A percentile compares a stretch with the other conserved stretches of the same genome.
These are phyloP conservation scores for Ageneiosus marmoratus DNA, from an alignment of 2,113 vertebrate species.

Conservation along the genomic window DNA sequence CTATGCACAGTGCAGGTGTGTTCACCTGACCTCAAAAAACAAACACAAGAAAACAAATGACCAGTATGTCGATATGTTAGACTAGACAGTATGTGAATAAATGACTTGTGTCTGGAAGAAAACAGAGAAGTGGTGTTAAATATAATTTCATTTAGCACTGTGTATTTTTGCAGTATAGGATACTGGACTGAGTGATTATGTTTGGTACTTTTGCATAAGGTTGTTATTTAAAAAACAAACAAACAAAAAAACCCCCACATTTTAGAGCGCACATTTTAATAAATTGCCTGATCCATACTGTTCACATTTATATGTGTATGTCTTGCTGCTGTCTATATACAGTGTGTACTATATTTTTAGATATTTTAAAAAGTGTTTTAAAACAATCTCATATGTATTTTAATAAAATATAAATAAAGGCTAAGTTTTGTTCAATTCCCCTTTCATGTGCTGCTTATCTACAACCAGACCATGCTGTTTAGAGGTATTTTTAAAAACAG, in stretches of 20 bases:
- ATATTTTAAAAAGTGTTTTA: not conserved
- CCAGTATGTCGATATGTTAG: not conserved
- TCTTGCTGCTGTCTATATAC: conserved; percentile 4
- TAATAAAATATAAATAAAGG: conserved; percentile 9
- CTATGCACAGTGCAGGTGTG: not conserved
- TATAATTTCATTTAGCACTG: too few relatives aligned
- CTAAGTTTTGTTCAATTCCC: not conserved
- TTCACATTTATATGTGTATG: not conserved
- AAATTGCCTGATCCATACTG: not conserved
- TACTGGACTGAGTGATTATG: conserved; percentile 18
- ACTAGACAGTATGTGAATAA: not conserved
- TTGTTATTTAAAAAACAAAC: not conserved
- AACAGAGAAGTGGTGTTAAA: not conserved
- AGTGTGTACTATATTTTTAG: not conserved
- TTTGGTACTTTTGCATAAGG: conserved; percentile 28
- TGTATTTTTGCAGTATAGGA: not conserved
- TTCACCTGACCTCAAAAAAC: not conserved
- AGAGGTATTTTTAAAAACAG: not conserved
- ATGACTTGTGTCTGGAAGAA: not conserved
- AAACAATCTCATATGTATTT: not conserved
- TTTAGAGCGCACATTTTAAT: not conserved
- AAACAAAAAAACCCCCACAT: too few relatives aligned
- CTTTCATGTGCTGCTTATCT: not conserved
- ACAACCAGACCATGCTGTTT: too few relatives aligned
- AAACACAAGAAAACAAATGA: not conserved